Base-by-base conservation (phyloP, 2,888 invertebrate genomes). In the Camptogramma bilineatum region DNA sequence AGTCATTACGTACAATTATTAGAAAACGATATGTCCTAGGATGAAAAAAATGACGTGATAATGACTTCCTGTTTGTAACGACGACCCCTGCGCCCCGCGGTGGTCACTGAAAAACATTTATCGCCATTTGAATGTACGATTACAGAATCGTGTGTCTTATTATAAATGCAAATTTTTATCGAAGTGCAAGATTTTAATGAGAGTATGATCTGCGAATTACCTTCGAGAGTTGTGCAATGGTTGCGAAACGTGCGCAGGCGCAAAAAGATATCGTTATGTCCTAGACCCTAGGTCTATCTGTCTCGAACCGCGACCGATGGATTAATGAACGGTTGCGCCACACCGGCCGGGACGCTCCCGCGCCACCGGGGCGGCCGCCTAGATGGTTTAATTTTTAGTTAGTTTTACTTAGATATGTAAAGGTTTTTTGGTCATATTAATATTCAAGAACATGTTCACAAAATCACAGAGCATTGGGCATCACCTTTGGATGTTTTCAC, bases 261-360 rank as follows among this genome's bases (percentile, higher is more conserved):
- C 56, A 59, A 62, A 64, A 52, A 68, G 4, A 8, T 28, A 4
- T n/a, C 7, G 42, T 39, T 13, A 55, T 53, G 69, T 69, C 69
- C 66, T 66, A 69, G 69, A 69, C 69, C 69, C 65, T 63, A 65
- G 57, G 52, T 55, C 57, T 48, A 28, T 39, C 13, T 39, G 21
- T 13, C 24, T 13, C 52, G 56, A 55, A 52, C 44, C 64, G 62
- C 57, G 57, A 28, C 62, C 42, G 51, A 57, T 57, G 46, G 28
- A 68, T 53, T 63, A 18, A 53, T 60, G 47, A 56, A 8, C 28
- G 18, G 18, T 63, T 63, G 60, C 34, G 53, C 50, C 39, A 47
- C 34, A 7, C 24, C 3, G 24, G 3, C 4, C 4, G 9, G 31
- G 31, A 31, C 31, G 4, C 31, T 1, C 31, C 2, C 24, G 24